phyloP scores from a whole-genome alignment of 1,140 invertebrate genomes.

The Palaemon carinicauda region DNA sequence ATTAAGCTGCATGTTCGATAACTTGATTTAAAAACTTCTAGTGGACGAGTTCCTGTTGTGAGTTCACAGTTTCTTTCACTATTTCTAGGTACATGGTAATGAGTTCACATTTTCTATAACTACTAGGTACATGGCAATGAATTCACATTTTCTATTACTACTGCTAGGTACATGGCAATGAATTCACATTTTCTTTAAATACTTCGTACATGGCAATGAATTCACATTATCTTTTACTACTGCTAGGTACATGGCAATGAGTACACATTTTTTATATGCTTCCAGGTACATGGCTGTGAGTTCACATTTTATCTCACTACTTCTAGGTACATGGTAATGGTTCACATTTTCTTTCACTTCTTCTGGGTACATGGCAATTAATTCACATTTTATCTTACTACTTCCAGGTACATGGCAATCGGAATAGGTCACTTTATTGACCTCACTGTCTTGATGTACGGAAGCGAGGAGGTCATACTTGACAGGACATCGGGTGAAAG shows the following conservation, averaged over 20 bases:
- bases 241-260: too few relatives aligned
- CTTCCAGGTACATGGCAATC: conserved; percentile 12
- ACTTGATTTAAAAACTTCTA: background rate
- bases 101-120: too few relatives aligned
- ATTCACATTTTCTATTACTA: too few relatives aligned
- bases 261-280: too few relatives aligned
- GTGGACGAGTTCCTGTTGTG: background rate
- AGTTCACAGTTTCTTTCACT: background rate
- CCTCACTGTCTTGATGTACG: conserved; percentile 14
- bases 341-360: too few relatives aligned
- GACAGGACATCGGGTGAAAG: background rate
- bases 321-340: too few relatives aligned
- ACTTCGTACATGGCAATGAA: too few relatives aligned
- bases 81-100: conserved; percentile 11
- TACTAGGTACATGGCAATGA: conserved; percentile 16
- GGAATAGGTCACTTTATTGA: conserved; percentile 28
- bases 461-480: conserved; percentile 10
- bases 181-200: too few relatives aligned
- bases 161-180: conserved; percentile 16
- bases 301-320: too few relatives aligned
- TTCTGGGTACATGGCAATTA: too few relatives aligned
- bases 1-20: background rate
- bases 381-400: background rate
- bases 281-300: too few relatives aligned
- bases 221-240: too few relatives aligned